A percentile compares a stretch with the other conserved stretches of the same genome.
Evolutionary conservation across 92 coral and sea anemone species (phyloP).

Genomic region (Anthopleura xanthogrammica): DNA sequence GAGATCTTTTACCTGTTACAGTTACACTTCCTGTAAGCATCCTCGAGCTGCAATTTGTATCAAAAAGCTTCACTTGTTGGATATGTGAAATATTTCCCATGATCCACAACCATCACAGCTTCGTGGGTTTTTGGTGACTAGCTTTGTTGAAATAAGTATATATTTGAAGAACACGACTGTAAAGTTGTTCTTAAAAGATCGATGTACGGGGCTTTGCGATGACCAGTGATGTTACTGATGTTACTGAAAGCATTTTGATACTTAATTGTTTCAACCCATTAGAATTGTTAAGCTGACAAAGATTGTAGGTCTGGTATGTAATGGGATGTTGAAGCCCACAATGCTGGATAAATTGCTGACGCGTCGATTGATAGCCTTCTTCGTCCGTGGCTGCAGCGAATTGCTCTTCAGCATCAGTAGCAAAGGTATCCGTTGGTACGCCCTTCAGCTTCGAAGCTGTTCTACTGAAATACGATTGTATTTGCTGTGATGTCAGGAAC

Average conservation of each 20-base stretch:
- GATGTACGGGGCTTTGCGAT: not conserved
- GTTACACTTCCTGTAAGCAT: too few species aligned
- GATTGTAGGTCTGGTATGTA: slow-evolving; percentile 1
- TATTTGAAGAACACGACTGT: not conserved
- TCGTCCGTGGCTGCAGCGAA: not conserved
- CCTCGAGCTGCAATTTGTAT: too few species aligned
- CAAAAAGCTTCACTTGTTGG: too few species aligned
- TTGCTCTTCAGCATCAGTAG: not conserved
- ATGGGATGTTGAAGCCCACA: not conserved
- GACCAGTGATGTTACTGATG: not conserved
- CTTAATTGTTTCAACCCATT: slow-evolving; percentile 2
- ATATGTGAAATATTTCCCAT: too few species aligned
- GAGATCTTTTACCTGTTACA: too few species aligned
- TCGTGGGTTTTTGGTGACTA: too few species aligned
- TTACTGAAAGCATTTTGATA: slow-evolving; percentile 5
- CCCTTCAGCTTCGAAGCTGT: slow-evolving; percentile 8
- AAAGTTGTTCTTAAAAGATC: not conserved
- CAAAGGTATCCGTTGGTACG: not conserved
- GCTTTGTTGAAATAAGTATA: too few species aligned
- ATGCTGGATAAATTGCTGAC: not conserved
- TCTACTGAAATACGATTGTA: slow-evolving; percentile 46
- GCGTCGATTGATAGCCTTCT: not conserved
- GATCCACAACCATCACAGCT: too few species aligned
- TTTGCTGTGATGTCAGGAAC: slow-evolving; percentile 42
- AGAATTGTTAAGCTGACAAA: not conserved